Conservation (phyloP, 2,888 invertebrate species). For the Drosophila rubida region DNA sequence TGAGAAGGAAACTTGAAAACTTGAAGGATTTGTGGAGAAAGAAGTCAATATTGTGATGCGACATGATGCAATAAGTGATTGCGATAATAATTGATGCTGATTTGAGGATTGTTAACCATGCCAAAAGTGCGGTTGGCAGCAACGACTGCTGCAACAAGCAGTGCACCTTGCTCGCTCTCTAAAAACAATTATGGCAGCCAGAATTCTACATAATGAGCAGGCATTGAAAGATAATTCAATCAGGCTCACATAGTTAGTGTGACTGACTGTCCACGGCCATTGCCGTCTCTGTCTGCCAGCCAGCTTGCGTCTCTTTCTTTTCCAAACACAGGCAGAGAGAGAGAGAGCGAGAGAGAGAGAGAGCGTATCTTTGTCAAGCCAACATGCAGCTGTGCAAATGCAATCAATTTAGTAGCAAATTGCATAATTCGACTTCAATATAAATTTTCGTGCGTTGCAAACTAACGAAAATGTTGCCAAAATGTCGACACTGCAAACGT, state of each 20-base stretch:
- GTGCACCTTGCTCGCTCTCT: background rate
- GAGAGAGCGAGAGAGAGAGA: background rate
- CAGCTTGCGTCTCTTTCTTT: background rate
- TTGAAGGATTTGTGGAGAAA: too few species aligned
- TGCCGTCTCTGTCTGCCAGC: background rate
- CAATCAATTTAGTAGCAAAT: constrained; percentile 78
- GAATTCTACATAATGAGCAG: constrained; percentile 10
- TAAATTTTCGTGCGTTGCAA: constrained; percentile 64
- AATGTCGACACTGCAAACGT: constrained; percentile 60
- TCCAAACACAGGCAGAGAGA: background rate
- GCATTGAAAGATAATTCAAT: constrained; percentile 13
- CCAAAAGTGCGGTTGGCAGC: background rate
- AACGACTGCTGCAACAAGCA: background rate
- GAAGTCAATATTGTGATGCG: background rate
- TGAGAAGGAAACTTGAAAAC: too few species aligned
- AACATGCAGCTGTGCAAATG: constrained; percentile 67
- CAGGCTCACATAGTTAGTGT: constrained; percentile 13
- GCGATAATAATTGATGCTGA: background rate
- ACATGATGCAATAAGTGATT: background rate
- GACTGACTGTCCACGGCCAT: background rate
- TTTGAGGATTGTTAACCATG: background rate
- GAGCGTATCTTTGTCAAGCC: constrained; percentile 10
- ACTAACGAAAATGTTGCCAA: constrained; percentile 73
- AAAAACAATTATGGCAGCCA: constrained; percentile 3
- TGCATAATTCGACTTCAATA: constrained; percentile 76